Evolutionary conservation across 1,140 invertebrate genomes (phyloP), one percentile per base, ranked within the genome.

Genomic region (Drosophila orosa): DNA sequence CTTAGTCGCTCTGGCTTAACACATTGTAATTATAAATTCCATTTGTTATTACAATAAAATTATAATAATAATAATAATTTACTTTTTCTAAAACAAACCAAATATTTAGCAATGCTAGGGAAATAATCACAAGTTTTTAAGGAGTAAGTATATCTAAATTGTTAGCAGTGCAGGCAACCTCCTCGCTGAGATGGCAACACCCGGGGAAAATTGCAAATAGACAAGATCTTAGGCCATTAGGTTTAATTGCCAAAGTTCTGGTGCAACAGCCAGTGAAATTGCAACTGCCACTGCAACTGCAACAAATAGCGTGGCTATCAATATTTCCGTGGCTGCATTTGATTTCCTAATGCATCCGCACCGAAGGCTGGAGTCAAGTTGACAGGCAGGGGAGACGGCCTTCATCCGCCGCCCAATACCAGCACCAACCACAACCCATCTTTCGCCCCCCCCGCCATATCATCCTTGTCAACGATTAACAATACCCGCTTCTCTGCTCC

Each of bases 261-360:
- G 29, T 10, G 24, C 37, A 63, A 61, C 29, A 65, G 74, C 74
- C 17, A 48, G 29, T 44, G 58, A 57, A 76, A 55, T 27, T 45
- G 55, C 42, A 77, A 45, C 79, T 45, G 55, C 42, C 73, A 45
- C 79, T 67, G 58, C 25, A 40, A 76, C 60, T 87, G 84, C 74
- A 86, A 89, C 83, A 87, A 78, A 89, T 83, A 74, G 75, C 71
- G 54, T 63, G 55, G 59, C 79, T 69, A 78, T 82, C 83, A 87
- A 79, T 82, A 82, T 78, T 81, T 78, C 57, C 60, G 60, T 60
- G 63, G 74, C 78, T 87, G 84, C 84, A 89, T 83, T 67, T 89
- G 83, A 84, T 87, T 83, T 78, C 80, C 67, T 87, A 83, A 80
- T 89, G 84, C 58, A 69, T 71, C 85, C 78, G 63, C 65, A 66